phyloP scores from a whole-genome alignment of 1,140 invertebrate genomes.

The Saxidomus purpurata region DNA sequence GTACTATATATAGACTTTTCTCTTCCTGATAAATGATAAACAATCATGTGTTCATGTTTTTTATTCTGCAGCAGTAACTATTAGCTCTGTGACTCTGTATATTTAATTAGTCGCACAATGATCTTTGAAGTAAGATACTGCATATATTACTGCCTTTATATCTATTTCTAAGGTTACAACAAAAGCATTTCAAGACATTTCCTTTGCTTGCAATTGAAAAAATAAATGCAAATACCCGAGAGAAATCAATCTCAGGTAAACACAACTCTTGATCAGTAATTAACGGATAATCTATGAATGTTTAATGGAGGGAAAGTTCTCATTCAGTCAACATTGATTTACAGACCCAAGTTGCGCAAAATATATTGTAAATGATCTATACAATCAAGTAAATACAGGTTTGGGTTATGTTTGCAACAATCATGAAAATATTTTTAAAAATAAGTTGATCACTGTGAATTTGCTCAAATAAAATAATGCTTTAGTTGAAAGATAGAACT shows the following conservation, averaged over 20 bases:
- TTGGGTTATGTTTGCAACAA: too few relatives aligned
- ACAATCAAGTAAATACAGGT: neutral
- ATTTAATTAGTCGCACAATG: too few relatives aligned
- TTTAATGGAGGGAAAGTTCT: slow-evolving; percentile 17
- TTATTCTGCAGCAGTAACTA: too few relatives aligned
- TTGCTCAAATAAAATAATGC: too few relatives aligned
- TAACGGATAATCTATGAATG: slow-evolving; percentile 48
- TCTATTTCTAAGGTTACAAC: slow-evolving; percentile 15
- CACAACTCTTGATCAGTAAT: slow-evolving; percentile 33
- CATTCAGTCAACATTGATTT: slow-evolving; percentile 30
- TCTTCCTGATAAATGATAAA: too few relatives aligned
- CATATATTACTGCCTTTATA: neutral
- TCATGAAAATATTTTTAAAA: too few relatives aligned
- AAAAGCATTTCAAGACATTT: slow-evolving; percentile 20
- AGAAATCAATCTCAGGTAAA: slow-evolving; percentile 60
- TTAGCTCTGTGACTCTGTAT: too few relatives aligned
- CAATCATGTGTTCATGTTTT: too few relatives aligned
- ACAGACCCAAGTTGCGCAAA: neutral
- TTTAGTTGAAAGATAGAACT: too few relatives aligned
- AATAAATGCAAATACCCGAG: slow-evolving; percentile 21
- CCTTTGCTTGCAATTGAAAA: neutral
- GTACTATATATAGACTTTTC: too few relatives aligned
- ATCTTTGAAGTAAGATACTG: too few relatives aligned
- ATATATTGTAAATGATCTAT: neutral
- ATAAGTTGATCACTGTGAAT: too few relatives aligned